Evolutionary conservation across 2,113 vertebrate genomes (phyloP).

Genomic region (Thalassarche chlororhynchos): DNA sequence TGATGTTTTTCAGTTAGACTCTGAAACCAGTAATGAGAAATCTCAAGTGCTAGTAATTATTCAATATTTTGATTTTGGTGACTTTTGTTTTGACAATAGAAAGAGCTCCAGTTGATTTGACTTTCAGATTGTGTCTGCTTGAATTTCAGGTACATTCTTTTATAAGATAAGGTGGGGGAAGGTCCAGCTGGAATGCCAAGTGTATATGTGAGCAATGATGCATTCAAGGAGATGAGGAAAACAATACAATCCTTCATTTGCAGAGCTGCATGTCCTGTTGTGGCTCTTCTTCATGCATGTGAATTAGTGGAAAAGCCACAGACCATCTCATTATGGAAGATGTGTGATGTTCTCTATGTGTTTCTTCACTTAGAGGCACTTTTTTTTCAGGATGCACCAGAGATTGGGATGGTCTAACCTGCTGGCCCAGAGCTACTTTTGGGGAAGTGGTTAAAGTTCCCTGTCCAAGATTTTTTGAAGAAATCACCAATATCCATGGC

Average conservation of each 20-base stretch:
- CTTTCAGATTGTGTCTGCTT: neutral
- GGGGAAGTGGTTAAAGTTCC: constrained; percentile 67
- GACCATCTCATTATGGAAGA: neutral
- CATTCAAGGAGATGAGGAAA: neutral
- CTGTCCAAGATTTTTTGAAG: constrained; percentile 68
- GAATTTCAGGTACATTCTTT: neutral
- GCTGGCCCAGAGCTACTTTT: constrained; percentile 69
- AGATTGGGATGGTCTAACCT: constrained; percentile 77
- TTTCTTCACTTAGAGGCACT: neutral
- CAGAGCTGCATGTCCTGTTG: neutral
- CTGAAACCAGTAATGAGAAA: neutral
- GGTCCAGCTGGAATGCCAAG: neutral
- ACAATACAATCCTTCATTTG: neutral
- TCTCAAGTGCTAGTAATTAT: neutral
- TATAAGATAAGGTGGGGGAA: neutral
- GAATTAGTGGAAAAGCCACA: neutral
- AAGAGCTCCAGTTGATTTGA: neutral
- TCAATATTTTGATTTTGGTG: neutral
- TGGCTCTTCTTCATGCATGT: neutral
- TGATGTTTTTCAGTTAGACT: neutral
- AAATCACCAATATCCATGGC: constrained; percentile 47
- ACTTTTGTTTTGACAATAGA: neutral
- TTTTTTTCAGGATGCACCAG: constrained; percentile 54
- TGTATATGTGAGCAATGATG: neutral
- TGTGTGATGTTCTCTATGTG: neutral